Percentiles rank a stretch among this genome's conserved stretches.
These are phyloP conservation scores for Pimpla rufipes DNA, from an alignment of 2,888 invertebrate species.

Conservation along the genomic window DNA sequence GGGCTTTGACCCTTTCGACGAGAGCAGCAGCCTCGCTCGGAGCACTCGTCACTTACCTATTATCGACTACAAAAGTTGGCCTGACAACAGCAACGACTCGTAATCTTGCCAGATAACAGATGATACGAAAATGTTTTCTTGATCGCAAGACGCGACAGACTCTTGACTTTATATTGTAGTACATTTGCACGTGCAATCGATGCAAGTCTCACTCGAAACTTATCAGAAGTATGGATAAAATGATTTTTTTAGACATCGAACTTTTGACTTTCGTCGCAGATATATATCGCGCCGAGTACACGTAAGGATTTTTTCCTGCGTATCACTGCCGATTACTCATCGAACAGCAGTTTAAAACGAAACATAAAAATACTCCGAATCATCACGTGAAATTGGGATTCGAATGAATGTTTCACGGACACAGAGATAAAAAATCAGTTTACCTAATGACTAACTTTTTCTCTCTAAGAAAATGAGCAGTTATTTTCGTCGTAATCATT, in stretches of 20 bases:
- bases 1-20: slow-evolving; percentile 31
- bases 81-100: slow-evolving; percentile 4
- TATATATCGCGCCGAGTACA: slow-evolving; percentile 36
- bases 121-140: neutral
- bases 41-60: slow-evolving; percentile 3
- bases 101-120: neutral
- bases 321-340: neutral
- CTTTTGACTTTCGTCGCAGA: slow-evolving; percentile 63
- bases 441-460: no score
- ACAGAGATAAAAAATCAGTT: neutral
- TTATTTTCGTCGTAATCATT: neutral
- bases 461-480: neutral
- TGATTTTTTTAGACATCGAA: slow-evolving; percentile 56
- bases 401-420: neutral
- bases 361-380: no score
- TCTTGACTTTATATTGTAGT: neutral
- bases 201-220: neutral
- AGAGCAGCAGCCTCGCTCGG: neutral
- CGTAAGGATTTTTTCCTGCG: neutral
- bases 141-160: neutral
- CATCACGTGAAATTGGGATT: neutral
- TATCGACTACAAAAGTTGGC: slow-evolving; percentile 21
- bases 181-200: slow-evolving; percentile 28
- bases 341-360: no score
- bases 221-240: neutral